Conservation (phyloP, 2,888 invertebrate species). For the Pomacea canaliculata region DNA sequence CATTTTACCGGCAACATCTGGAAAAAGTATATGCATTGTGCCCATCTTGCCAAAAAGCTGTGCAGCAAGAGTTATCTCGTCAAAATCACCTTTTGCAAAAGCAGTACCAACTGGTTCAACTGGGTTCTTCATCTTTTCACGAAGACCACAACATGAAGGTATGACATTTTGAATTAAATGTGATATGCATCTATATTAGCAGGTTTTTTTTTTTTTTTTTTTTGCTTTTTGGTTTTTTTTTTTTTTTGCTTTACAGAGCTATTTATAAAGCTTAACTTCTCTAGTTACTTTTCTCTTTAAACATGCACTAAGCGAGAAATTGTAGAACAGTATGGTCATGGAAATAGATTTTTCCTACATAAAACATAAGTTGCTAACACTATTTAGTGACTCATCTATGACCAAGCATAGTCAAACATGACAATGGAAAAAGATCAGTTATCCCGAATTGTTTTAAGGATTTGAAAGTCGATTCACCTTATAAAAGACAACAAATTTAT, state of each 20-base stretch:
- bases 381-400: neutral
- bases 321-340: too few relatives aligned
- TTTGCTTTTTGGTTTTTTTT: neutral
- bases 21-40: constrained; percentile 49
- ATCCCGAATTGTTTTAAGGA: too few relatives aligned
- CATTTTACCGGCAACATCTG: constrained; percentile 42
- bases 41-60: constrained; percentile 39
- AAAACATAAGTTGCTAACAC: neutral
- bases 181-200: neutral
- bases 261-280: neutral
- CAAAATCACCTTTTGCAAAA: constrained; percentile 39
- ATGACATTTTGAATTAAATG: neutral
- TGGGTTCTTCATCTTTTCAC: neutral
- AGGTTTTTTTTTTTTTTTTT: neutral
- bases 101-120: neutral
- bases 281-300: neutral
- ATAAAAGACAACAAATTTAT: too few relatives aligned
- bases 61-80: constrained; percentile 40
- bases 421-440: too few relatives aligned
- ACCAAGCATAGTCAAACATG: neutral
- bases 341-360: neutral
- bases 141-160: neutral
- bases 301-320: neutral
- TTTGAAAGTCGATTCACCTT: too few relatives aligned
- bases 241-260: too few relatives aligned